Evolutionary conservation across 2,888 invertebrate species (phyloP), one percentile per base, ranked within the genome.

Genomic region (Tachina fera): DNA sequence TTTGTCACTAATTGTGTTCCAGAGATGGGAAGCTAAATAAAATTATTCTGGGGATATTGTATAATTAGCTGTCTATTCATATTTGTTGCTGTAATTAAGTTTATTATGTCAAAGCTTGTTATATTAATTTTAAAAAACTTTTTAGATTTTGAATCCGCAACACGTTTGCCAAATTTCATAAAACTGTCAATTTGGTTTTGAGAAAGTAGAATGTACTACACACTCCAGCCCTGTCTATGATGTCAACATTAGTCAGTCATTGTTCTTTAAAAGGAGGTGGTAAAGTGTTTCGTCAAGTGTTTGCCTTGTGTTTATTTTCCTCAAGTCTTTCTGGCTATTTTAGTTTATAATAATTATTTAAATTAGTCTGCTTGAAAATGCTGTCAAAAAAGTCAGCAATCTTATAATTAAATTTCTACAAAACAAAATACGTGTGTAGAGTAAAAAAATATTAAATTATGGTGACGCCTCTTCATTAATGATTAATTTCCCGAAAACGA

Each of bases 171-270:
- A 31, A 31, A 0, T 31, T 31, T 5, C 31, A 31, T 31, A 6
- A 0, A 31, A 2, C 31, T 31, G 31, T 0, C 31, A 31, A 31
- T 31, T 6, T 31, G 31, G 31, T 2, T 1, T 19, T 3, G 19
- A 41, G 11, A 51, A 68, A 71, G 10, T 47, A 58, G 13, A 58
- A 5, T 49, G 14, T 0, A 9, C 9, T 1, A 45, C 14, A 45
- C 13, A 9, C 16, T 56, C 75, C 76, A 77, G n/a, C 67, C 47
- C 67, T 77, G 74, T n/a, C 16, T 39, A 81, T 82, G 82, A 82
- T 82, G 82, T 82, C 82, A 76, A 76, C 82, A 70, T 70, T 74
- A 74, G 56, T 75, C 60, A 81, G 53, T 75, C 68, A 68, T 51
- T 60, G 39, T 45, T 58, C 63, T 43, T 19, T 19, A 76, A 65